phyloP scores from a whole-genome alignment of 1,140 invertebrate species.

The Antheraea mylitta region DNA sequence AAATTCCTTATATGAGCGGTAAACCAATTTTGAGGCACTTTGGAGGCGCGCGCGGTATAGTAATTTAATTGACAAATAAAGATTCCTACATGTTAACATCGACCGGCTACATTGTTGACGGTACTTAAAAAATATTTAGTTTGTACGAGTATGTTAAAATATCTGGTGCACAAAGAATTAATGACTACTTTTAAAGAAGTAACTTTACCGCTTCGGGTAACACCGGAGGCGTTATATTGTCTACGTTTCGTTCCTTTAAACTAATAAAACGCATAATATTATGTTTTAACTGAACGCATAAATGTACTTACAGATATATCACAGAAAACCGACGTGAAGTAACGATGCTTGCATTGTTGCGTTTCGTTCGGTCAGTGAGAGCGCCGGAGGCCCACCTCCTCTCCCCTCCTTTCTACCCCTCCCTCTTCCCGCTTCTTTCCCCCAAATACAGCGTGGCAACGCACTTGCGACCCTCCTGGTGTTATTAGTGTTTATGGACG shows the following conservation, averaged over 20 bases:
- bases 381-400: no score
- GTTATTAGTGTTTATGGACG: no score
- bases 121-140: conserved; percentile 28
- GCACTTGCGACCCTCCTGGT: no score
- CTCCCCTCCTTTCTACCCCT: no score
- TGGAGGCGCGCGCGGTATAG: conserved; percentile 46
- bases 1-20: conserved; percentile 65
- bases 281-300: no score
- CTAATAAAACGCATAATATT: background rate
- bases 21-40: conserved; percentile 66
- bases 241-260: background rate
- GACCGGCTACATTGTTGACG: conserved; percentile 23
- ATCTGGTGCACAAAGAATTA: conserved; percentile 18
- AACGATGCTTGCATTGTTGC: no score
- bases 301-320: no score
- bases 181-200: conserved; percentile 7
- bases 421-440: no score
- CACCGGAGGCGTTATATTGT: conserved; percentile 2
- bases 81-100: conserved; percentile 42
- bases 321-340: no score
- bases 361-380: no score
- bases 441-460: no score
- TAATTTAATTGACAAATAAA: conserved; percentile 68
- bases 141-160: conserved; percentile 24
- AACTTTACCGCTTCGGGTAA: conserved; percentile 7